Evolutionary conservation across 2,888 invertebrate species (phyloP).

Genomic region (Stramonita haemastoma): DNA sequence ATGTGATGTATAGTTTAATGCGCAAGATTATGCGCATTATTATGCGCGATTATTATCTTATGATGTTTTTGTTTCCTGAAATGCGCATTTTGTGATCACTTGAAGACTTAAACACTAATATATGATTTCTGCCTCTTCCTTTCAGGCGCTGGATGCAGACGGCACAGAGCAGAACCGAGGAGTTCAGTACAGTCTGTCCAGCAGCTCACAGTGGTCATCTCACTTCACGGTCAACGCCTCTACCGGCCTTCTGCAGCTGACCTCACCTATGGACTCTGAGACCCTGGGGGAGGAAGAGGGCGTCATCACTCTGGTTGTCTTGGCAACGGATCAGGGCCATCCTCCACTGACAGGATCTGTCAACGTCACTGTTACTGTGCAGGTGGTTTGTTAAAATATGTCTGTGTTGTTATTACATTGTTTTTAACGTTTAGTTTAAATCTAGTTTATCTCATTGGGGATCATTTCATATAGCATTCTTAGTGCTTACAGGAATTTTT

Average conservation of each 20-base stretch:
- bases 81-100: too few species aligned
- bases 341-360: slow-evolving; percentile 50
- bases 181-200: slow-evolving; percentile 53
- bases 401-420: too few species aligned
- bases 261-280: slow-evolving; percentile 67
- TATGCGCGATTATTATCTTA: too few species aligned
- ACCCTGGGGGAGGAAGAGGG: slow-evolving; percentile 48
- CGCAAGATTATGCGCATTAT: too few species aligned
- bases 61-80: too few species aligned
- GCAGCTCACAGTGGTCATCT: slow-evolving; percentile 11
- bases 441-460: too few species aligned
- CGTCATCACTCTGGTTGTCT: slow-evolving; percentile 61
- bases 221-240: slow-evolving; percentile 82
- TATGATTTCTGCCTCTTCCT: background rate
- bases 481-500: too few species aligned
- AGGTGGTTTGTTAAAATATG: slow-evolving; percentile 79
- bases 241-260: slow-evolving; percentile 80
- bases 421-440: too few species aligned
- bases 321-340: slow-evolving; percentile 63
- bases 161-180: slow-evolving; percentile 77
- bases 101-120: too few species aligned
- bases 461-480: too few species aligned
- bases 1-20: too few species aligned
- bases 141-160: slow-evolving; percentile 86
- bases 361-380: slow-evolving; percentile 82